Evolutionary conservation across 2,113 vertebrate genomes (phyloP).

Genomic region (Butorides virescens): DNA sequence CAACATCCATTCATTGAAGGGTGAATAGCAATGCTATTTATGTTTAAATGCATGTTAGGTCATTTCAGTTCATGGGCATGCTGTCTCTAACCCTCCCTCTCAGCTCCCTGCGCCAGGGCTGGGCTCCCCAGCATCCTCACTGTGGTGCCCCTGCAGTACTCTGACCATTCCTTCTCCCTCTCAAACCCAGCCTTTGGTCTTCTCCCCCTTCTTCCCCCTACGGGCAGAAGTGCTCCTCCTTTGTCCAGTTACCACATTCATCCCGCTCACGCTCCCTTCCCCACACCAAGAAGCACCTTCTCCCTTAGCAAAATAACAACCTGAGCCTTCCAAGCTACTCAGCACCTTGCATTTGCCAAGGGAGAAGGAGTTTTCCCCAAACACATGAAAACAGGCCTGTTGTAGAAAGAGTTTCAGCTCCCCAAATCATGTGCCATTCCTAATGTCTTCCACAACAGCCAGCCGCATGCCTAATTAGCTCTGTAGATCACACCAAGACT

Average conservation of each 20-base stretch:
- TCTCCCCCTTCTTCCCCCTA: background rate
- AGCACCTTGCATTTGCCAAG: background rate
- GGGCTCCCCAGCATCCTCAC: background rate
- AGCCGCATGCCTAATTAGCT: background rate
- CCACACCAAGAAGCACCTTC: background rate
- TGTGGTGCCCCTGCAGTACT: background rate
- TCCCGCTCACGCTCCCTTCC: background rate
- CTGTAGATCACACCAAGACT: background rate
- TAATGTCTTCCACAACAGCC: background rate
- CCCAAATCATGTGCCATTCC: background rate
- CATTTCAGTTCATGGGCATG: background rate
- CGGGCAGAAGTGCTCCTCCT: background rate
- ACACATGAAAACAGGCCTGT: accelerated
- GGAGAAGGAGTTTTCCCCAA: background rate
- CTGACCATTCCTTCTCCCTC: background rate
- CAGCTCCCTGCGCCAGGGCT: background rate
- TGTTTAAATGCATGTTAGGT: background rate
- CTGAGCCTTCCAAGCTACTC: background rate
- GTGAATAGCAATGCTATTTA: background rate
- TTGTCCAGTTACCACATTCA: background rate
- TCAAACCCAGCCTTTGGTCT: background rate
- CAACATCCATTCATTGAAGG: background rate
- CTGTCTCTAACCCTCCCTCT: background rate
- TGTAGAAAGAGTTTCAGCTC: background rate
- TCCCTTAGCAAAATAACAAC: background rate